Percentiles rank a stretch among this genome's conserved stretches.
Conservation (phyloP, 2,113 vertebrate species). For the Micronisus gabar region DNA sequence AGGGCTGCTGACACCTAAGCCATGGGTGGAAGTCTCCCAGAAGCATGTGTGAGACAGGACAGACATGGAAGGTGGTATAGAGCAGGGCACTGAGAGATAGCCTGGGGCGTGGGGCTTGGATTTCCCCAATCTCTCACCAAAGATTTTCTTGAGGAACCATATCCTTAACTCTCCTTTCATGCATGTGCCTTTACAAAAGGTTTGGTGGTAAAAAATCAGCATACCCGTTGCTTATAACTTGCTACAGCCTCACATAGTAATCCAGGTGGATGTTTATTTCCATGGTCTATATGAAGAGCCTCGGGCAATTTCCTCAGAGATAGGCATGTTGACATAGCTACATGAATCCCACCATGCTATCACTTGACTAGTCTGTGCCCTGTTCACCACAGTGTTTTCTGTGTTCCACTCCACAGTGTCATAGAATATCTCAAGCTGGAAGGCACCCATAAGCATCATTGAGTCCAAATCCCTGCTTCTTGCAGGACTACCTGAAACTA, state of each 20-base stretch:
- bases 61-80: fast-evolving
- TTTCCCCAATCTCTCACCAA: background rate
- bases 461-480: background rate
- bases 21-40: background rate
- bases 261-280: background rate
- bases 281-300: fast-evolving
- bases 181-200: background rate
- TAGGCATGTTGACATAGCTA: background rate
- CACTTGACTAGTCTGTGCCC: no score
- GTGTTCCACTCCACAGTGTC: background rate
- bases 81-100: background rate
- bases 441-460: background rate
- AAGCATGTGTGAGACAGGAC: background rate
- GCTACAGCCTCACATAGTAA: background rate
- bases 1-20: background rate
- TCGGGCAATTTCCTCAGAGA: background rate
- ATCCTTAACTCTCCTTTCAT: background rate
- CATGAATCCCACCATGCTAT: background rate
- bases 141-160: background rate
- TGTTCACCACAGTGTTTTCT: background rate
- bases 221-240: background rate
- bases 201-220: background rate
- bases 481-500: background rate
- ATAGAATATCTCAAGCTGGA: background rate
- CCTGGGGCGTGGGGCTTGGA: fast-evolving